phyloP scores from a whole-genome alignment of 2,113 vertebrate genomes.

The Phaethon lepturus region DNA sequence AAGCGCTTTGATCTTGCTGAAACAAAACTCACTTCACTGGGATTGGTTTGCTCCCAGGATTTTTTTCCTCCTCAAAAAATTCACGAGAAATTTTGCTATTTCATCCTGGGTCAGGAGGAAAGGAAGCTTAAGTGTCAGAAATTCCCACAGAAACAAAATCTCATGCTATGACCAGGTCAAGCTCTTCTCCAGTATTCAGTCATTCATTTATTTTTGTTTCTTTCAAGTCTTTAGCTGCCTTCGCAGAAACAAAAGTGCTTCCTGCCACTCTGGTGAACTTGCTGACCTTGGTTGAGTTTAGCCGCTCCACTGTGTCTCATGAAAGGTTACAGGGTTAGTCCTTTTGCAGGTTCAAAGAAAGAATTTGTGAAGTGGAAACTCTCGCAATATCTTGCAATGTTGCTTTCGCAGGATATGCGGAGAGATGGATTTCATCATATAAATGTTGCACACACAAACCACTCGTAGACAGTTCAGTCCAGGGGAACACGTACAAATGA shows the following conservation, averaged over 20 bases:
- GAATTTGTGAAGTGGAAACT: background rate
- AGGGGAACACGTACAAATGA: background rate
- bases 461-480: background rate
- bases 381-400: fast-evolving
- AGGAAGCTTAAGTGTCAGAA: conserved; percentile 42
- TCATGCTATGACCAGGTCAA: background rate
- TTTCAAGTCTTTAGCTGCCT: conserved; percentile 41
- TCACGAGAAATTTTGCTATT: background rate
- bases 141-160: conserved; percentile 42
- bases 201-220: conserved; percentile 34
- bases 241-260: background rate
- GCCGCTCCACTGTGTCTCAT: too few species aligned
- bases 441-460: background rate
- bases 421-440: background rate
- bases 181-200: background rate
- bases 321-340: background rate
- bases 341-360: background rate
- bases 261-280: background rate
- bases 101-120: background rate
- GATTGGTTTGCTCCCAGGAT: background rate
- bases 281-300: too few species aligned
- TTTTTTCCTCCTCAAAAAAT: background rate
- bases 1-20: background rate
- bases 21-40: background rate
- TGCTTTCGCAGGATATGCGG: background rate